Evolutionary conservation across 1,140 invertebrate genomes (phyloP), one percentile per base, ranked within the genome.

Genomic region (Cotesia typhae): DNA sequence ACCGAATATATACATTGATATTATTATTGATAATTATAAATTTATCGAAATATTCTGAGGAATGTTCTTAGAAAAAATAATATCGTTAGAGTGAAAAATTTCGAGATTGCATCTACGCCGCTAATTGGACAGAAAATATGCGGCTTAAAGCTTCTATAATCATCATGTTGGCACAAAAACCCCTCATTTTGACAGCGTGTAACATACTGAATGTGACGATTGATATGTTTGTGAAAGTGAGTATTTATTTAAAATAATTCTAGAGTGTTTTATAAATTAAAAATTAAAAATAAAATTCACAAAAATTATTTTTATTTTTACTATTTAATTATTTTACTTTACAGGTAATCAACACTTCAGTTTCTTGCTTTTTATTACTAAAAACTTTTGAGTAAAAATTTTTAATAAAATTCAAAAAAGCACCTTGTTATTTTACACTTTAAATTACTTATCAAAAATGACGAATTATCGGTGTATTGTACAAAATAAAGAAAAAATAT

Each of bases 181-280:
- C 77, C n/a, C 35, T 80, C 0, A 57, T 63, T 20, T 41, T 80
- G 10, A 74, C 53, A 61, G 76, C 73, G 1, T 70, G 70, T 36
- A 69, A 70, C 4, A 74, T 76, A 59, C 73, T 77, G 60, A 12
- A 53, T 36, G 66, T 80, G 7, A 70, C 76, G 7, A 28, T 78
- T 57, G 73, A 76, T 14, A 59, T 76, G 38, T 80, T 80, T 65
- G 28, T 71, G 6, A 69, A 70, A 61, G 78, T 80, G 74, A 72
- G 41, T 53, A 28, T 3, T 28, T 2, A 28, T 28, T 28, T 28
- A 28, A 3, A 28, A 28, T 28, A 28, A 28, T 28, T 28, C 67
- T 51, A 9, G 4, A 4, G 5, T 63, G 1, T 28, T 28, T 28
- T 28, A 17, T 12, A 51, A 55, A 20, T 28, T 28, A 28, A 28